phyloP scores from a whole-genome alignment of 2,888 invertebrate genomes.

The Desoria tigrina region DNA sequence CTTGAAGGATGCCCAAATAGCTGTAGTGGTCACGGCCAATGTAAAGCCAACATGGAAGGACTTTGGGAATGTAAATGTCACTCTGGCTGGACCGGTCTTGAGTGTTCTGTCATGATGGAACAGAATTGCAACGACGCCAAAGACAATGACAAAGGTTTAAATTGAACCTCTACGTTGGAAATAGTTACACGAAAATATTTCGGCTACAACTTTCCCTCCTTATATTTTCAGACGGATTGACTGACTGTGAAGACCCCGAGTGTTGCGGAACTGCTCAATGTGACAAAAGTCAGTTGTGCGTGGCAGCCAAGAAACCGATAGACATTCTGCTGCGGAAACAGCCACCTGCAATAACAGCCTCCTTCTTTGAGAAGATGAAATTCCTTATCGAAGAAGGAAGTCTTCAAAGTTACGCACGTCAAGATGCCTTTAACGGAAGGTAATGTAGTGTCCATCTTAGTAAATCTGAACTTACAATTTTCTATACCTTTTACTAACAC shows the following conservation, averaged over 20 bases:
- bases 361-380: slow-evolving; percentile 97
- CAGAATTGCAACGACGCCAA: slow-evolving; percentile 89
- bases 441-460: slow-evolving; percentile 59
- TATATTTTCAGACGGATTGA: slow-evolving; percentile 76
- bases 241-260: slow-evolving; percentile 98
- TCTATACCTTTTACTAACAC: neutral
- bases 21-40: slow-evolving; percentile 92
- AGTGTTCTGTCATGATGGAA: slow-evolving; percentile 89
- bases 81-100: slow-evolving; percentile 91
- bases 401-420: slow-evolving; percentile 93
- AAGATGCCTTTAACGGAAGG: slow-evolving; percentile 97
- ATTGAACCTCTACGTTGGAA: neutral
- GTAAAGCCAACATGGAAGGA: slow-evolving; percentile 76
- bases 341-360: slow-evolving; percentile 93
- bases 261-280: slow-evolving; percentile 85
- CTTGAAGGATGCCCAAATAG: slow-evolving; percentile 86
- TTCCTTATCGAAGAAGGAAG: slow-evolving; percentile 98
- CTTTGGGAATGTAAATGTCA: slow-evolving; percentile 95
- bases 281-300: slow-evolving; percentile 84
- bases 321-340: slow-evolving; percentile 93
- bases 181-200: slow-evolving; percentile 1
- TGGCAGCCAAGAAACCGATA: slow-evolving; percentile 91
- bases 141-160: slow-evolving; percentile 94
- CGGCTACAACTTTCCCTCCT: neutral
- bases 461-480: slow-evolving; percentile 13